Evolutionary conservation across 2,888 invertebrate genomes (phyloP).

Genomic region (Liodrosophila aerea): DNA sequence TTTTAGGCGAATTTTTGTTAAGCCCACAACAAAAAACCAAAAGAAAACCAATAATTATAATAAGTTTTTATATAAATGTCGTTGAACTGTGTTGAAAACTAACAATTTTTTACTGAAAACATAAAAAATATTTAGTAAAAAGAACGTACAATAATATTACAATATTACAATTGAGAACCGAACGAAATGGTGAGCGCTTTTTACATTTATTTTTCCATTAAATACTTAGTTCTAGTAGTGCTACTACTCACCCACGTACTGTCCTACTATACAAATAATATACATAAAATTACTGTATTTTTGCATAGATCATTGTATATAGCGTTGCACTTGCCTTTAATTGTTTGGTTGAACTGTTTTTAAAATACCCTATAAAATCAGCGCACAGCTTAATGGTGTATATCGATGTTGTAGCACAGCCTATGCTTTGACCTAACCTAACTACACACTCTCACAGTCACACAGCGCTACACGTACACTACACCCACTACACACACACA

Average conservation of each 20-base stretch:
- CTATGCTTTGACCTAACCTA: constrained; percentile 41
- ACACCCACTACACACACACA: constrained; percentile 12
- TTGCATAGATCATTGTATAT: constrained; percentile 28
- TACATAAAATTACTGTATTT: constrained; percentile 3
- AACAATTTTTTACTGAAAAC: constrained; percentile 55
- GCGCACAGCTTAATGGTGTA: constrained; percentile 46
- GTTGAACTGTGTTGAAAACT: constrained; percentile 44
- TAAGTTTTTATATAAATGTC: constrained; percentile 49
- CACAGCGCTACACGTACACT: constrained; percentile 25
- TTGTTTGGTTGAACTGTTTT: constrained; percentile 16
- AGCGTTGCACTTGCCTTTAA: constrained; percentile 28
- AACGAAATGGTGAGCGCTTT: constrained; percentile 62
- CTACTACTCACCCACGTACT: constrained; percentile 41
- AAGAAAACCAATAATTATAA: constrained; percentile 1
- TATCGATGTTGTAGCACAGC: constrained; percentile 32
- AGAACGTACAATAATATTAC: constrained; percentile 49
- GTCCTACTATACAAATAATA: neutral
- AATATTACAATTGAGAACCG: constrained; percentile 44
- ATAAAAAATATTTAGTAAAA: constrained; percentile 45
- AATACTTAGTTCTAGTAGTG: constrained; percentile 18
- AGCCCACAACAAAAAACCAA: constrained; percentile 39
- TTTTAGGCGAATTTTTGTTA: constrained; percentile 56
- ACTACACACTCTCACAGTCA: constrained; percentile 28
- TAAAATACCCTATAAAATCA: constrained; percentile 5
- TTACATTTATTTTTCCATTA: constrained; percentile 25